These are phyloP conservation scores for Ataeniobius toweri DNA, from an alignment of 2,797 vertebrate species.

Conservation along the genomic window DNA sequence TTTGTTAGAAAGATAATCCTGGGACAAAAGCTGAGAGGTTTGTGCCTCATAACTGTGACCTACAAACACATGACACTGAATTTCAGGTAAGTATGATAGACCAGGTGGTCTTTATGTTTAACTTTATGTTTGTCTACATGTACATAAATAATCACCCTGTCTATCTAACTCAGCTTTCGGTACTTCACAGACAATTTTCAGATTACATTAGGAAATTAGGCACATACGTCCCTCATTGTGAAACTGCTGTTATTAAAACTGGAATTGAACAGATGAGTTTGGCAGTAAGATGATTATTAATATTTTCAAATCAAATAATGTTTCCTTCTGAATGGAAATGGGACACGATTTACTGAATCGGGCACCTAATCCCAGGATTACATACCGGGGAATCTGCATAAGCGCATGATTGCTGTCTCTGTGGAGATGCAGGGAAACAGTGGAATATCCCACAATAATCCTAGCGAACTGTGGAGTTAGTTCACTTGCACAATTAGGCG, in stretches of 20 bases:
- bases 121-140: conserved; percentile 11
- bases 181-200: not conserved
- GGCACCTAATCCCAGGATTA: conserved; percentile 75
- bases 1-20: conserved; percentile 49
- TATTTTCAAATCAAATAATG: conserved; percentile 74
- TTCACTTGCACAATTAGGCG: not conserved
- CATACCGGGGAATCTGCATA: conserved; percentile 51
- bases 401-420: conserved; percentile 43
- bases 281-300: conserved; percentile 61
- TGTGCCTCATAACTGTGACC: conserved; percentile 26
- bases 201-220: conserved; percentile 38
- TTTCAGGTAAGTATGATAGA: conserved; percentile 32
- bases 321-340: conserved; percentile 62
- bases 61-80: conserved; percentile 53
- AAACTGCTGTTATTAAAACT: conserved; percentile 51
- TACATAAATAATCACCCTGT: conserved; percentile 8
- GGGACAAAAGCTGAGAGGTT: conserved; percentile 21
- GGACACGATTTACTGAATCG: conserved; percentile 61
- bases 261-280: conserved; percentile 38
- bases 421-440: conserved; percentile 37
- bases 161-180: not conserved
- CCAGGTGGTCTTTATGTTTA: conserved; percentile 24
- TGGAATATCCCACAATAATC: conserved; percentile 32
- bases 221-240: conserved; percentile 33
- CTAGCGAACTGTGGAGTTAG: not conserved